Base-by-base conservation (phyloP, 2,797 vertebrate genomes). In the Fratercula arctica region DNA sequence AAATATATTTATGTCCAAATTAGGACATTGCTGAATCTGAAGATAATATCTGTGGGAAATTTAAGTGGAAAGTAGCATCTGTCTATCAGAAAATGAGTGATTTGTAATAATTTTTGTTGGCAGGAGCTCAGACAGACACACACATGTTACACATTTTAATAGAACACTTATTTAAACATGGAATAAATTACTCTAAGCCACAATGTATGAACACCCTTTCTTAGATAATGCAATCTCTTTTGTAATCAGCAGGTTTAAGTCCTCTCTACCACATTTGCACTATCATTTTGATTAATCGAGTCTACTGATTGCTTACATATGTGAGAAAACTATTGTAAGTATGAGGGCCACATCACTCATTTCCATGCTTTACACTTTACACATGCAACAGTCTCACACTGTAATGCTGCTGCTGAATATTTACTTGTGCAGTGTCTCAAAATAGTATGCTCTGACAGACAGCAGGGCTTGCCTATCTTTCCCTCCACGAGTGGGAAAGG, bases 11-110 rank as follows among this genome's bases (percentile, higher is more conserved):
- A 92, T 96, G 95, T 82, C 95, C 89, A 97, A 97, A 95, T 81
- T 92, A 96, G 94, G 95, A 90, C 86, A 97, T 79, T 89, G 63
- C 77, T 97, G 93, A 96, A 95, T 94, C 80, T 93, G 72, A 97
- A 97, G 85, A 93, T 87, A 96, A 95, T 86, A 93, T 96, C 95
- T 97, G 90, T 96, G 85, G 91, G 96, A 97, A 98, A 97, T 92
- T 85, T 91, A 95, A 97, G 84, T 90, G 73, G 88, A 95, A 97
- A 97, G 86, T 70, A 92, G 83, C 75, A 91, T 70, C 16, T 96
- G 87, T 95, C 97, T 97, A 92, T 98, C 93, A 97, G 91, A 95
- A 97, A 95, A 96, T 31, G 63, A 96, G 88, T 93, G 89, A 97
- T 95, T 97, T 89, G 87, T 97, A 96, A 95, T 94, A 93, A 92